Base-by-base conservation (phyloP, 2,888 invertebrate species). In the Periphyllus acericola region DNA sequence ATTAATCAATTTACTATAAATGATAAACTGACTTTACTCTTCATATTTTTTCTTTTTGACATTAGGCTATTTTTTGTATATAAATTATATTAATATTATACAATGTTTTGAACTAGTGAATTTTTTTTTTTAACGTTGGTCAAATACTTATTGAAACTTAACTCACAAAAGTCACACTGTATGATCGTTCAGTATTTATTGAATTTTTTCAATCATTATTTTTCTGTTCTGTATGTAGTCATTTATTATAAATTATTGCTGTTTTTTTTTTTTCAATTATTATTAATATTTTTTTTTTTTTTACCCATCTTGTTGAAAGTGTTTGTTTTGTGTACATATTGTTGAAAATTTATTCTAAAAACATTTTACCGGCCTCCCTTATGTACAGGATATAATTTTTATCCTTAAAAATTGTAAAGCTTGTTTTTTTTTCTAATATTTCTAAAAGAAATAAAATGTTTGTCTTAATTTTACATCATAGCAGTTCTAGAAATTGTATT, bases 51-150 rank as follows among this genome's bases (percentile, higher is more conserved):
- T 87, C 55, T 87, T 87, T 87, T 87, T 87, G 87, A 80, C 79
- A 87, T 80, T 87, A 87, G 80, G 80, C 60, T 87, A 87, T 81
- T 72, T 79, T 85, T 55, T 79, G 72, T 80, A 79, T 29, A 86
- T 86, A 86, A 86, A 79, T 79, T 74, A 81, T 87, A 85, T 52
- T 83, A 83, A 83, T 81, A 81, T 71, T 86, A 80, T 80, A 86
- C 80, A 86, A 86, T 86, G 55, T 80, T 86, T 84, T 87, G 80
- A 80, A 87, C 74, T 87, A 87, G 86, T 87, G 86, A 87, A 86
- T 86, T 87, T 87, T 84, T 82, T 82, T 84, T 79, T 79, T 79
- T 32, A 86, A 80, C 19, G 32, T 87, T 80, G 80, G 86, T 87
- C 74, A 87, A 87, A 87, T 87, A 87, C 86, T 87, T 87, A 80